Evolutionary conservation across 2,888 invertebrate species (phyloP), one percentile per base, ranked within the genome.

Genomic region (Chloromyia formosa): DNA sequence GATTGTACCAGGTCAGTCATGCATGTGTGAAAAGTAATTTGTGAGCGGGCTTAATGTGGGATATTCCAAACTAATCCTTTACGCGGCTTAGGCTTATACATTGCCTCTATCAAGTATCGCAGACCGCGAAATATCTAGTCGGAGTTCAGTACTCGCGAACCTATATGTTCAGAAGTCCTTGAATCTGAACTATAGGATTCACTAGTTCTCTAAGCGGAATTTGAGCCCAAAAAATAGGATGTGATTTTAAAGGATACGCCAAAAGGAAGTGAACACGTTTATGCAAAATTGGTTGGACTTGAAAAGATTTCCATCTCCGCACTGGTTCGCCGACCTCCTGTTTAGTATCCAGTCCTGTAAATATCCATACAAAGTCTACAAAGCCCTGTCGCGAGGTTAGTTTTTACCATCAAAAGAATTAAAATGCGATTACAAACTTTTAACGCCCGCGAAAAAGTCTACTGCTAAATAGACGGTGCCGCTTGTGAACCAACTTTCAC

Each of bases 361-460:
- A 23, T 40, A 7, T 23, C 18, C 49, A 54, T 49, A 12, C 27
- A 35, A 69, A 27, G 54, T 27, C 53, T n/a, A 35, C n/a, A n/a
- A n/a, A 69, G n/a, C n/a, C 16, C 12, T 18, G 56, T 23, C 56
- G 58, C 58, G 10, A 58, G 27, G 71, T 35, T 54, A 20, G 71
- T 71, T 71, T 71, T 71, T 71, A 35, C 23, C 20, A n/a, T 40
- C 53, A 56, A 69, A 71, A 74, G 64, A 74, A 74, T 74, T 74
- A 49, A 74, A 62, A 74, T 54, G 54, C 73, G 64, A 74, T 74
- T 64, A 64, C 62, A 74, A 74, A 74, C 73, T 74, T 74, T 74
- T 74, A 62, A 53, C 54, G 64, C 64, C 61, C 60, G 60, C 73
- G 35, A 73, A 60, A 35, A 60, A 45, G 61, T 23, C 71, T 58